These are phyloP conservation scores for Entomyzon cyanotis DNA, from an alignment of 2,113 vertebrate genomes.

Conservation along the genomic window DNA sequence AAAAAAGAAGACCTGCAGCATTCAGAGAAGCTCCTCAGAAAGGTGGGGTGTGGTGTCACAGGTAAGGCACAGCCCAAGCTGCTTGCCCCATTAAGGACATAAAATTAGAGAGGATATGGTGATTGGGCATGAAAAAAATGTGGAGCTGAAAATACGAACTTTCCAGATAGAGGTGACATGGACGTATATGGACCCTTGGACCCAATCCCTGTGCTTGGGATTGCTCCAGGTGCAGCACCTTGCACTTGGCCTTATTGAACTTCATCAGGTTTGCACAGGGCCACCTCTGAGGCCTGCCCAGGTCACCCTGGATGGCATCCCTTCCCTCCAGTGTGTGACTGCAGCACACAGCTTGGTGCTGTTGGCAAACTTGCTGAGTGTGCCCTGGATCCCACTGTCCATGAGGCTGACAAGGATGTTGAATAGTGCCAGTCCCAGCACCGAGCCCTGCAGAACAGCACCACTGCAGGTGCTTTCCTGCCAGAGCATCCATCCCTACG, in stretches of 20 bases:
- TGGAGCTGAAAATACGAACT: neutral
- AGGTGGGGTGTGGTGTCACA: neutral
- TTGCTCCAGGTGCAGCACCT: neutral
- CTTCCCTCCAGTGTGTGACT: neutral
- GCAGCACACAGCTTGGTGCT: neutral
- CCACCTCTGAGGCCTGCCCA: neutral
- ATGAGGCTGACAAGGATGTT: neutral
- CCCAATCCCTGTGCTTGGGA: neutral
- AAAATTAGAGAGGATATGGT: neutral
- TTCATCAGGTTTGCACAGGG: neutral
- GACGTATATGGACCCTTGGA: too few relatives aligned
- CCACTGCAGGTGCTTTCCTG: fast-evolving
- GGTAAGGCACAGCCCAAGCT: neutral
- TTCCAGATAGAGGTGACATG: neutral
- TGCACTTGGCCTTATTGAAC: neutral
- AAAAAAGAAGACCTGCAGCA: neutral
- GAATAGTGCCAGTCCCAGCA: neutral
- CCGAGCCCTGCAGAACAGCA: neutral
- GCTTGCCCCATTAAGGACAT: neutral
- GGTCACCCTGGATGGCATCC: neutral
- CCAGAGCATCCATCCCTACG: neutral
- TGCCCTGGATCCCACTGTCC: neutral
- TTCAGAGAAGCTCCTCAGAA: neutral
- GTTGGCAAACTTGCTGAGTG: neutral
- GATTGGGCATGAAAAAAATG: neutral